Evolutionary conservation across 2,797 vertebrate genomes (phyloP).

Genomic region (Callimico goeldii): DNA sequence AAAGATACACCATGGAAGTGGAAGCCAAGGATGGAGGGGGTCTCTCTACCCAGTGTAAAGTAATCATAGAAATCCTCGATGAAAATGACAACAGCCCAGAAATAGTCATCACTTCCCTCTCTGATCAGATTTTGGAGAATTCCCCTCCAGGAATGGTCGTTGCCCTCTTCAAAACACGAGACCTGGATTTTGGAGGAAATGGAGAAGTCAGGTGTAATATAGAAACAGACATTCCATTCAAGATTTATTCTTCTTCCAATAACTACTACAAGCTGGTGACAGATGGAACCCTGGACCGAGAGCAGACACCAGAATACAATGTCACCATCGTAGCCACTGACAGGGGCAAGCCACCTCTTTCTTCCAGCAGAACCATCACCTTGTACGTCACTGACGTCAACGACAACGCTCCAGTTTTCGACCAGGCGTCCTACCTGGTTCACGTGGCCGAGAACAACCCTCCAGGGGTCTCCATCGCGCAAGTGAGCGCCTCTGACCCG

Average conservation of each 20-base stretch:
- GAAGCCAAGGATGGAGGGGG: conserved; percentile 87
- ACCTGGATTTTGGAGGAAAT: conserved; percentile 70
- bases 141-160: conserved; percentile 69
- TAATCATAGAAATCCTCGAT: conserved; percentile 86
- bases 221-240: conserved; percentile 66
- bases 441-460: conserved; percentile 86
- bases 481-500: conserved; percentile 78
- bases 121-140: conserved; percentile 70
- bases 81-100: conserved; percentile 82
- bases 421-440: conserved; percentile 76
- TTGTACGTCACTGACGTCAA: conserved; percentile 75
- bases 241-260: conserved; percentile 66
- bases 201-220: conserved; percentile 70
- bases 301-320: conserved; percentile 61
- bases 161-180: conserved; percentile 78
- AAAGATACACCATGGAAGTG: conserved; percentile 84
- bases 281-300: conserved; percentile 68
- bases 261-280: conserved; percentile 79
- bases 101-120: conserved; percentile 75
- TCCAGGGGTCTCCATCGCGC: conserved; percentile 74
- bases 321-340: conserved; percentile 73
- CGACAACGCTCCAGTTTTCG: conserved; percentile 78
- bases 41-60: conserved; percentile 77
- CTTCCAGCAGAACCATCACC: conserved; percentile 47
- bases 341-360: conserved; percentile 61